Percentiles rank a stretch among this genome's conserved stretches.
Conservation (phyloP, 1,140 invertebrate species). For the Formica exsecta region DNA sequence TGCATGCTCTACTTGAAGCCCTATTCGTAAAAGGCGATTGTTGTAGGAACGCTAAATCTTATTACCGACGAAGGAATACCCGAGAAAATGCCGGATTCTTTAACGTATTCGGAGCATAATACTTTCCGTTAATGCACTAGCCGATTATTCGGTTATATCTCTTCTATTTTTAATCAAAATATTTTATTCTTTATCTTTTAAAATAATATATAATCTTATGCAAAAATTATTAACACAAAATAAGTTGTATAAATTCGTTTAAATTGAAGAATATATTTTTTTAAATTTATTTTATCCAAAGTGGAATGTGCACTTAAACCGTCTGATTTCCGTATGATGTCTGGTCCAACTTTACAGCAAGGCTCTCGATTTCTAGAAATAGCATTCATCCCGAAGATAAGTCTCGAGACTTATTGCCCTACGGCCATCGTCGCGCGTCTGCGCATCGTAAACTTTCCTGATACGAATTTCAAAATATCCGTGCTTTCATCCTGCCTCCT, state of each 20-base stretch:
- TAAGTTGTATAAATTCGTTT: conserved; percentile 17
- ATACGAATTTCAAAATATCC: conserved; percentile 64
- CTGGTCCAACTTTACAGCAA: not conserved
- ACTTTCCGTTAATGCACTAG: not conserved
- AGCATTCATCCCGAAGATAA: conserved; percentile 38
- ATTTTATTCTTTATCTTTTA: not conserved
- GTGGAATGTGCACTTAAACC: not conserved
- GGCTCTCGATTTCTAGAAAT: conserved; percentile 37
- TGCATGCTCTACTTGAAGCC: conserved; percentile 83
- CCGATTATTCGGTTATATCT: not conserved
- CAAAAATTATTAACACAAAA: not conserved
- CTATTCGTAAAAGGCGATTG: conserved; percentile 74
- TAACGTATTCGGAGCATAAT: not conserved
- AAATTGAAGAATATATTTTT: not conserved
- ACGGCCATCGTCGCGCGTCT: conserved; percentile 8
- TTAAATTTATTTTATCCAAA: not conserved
- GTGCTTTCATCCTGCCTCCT: not conserved
- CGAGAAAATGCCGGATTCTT: conserved; percentile 72
- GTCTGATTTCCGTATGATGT: not conserved
- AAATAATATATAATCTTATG: not conserved
- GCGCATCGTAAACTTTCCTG: conserved; percentile 60
- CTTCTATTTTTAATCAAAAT: not conserved
- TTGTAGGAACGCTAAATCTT: conserved; percentile 78
- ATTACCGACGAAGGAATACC: conserved; percentile 77
- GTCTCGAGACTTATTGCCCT: conserved; percentile 33